These are phyloP conservation scores for Promerops cafer DNA, from an alignment of 2,113 vertebrate genomes.

Conservation along the genomic window DNA sequence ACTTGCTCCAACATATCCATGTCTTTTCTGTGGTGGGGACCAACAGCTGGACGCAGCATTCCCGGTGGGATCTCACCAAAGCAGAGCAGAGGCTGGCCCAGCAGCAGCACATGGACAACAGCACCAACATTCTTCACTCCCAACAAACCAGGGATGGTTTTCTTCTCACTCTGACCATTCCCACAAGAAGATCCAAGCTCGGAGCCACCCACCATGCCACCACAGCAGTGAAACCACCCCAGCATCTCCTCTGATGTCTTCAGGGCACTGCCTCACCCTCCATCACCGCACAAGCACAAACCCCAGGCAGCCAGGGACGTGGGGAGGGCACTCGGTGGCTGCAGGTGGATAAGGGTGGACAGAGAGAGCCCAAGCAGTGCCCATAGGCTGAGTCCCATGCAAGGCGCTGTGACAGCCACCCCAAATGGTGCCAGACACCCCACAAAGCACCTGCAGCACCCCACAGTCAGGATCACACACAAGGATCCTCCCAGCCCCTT, in stretches of 20 bases:
- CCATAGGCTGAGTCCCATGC: neutral
- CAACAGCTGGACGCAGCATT: neutral
- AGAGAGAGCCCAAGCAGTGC: neutral
- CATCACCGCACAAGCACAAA: neutral
- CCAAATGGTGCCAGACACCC: neutral
- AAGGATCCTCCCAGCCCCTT: neutral
- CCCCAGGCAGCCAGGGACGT: accelerated
- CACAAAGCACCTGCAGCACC: neutral
- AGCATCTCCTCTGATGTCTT: neutral
- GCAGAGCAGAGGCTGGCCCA: neutral
- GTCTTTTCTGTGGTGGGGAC: neutral
- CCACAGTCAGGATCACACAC: neutral
- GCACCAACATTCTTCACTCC: accelerated
- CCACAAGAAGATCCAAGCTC: neutral
- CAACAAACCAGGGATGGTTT: accelerated
- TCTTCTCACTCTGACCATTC: neutral
- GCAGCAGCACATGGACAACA: neutral
- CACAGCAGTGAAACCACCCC: neutral
- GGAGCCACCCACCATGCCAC: neutral
- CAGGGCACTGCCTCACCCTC: neutral
- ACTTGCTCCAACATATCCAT: neutral
- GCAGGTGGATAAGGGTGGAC: neutral
- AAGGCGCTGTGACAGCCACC: neutral
- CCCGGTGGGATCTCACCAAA: neutral
- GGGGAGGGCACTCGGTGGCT: accelerated